Percentiles rank a stretch among this genome's conserved stretches.
These are phyloP conservation scores for Manis crassicaudata DNA, from an alignment of 2,797 vertebrate species.

Conservation along the genomic window DNA sequence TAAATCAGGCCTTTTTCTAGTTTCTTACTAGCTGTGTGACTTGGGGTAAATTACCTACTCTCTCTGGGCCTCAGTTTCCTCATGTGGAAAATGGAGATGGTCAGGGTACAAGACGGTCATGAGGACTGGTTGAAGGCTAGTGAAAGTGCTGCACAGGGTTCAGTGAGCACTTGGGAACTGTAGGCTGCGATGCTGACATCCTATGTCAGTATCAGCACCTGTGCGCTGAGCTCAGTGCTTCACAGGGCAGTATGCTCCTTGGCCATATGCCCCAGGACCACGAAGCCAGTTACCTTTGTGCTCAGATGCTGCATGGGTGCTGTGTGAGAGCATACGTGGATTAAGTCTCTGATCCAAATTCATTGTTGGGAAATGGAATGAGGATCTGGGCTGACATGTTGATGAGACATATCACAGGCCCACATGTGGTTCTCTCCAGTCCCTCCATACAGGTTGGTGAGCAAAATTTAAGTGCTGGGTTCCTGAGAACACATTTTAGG, in stretches of 20 bases:
- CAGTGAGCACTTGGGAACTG: fast-evolving
- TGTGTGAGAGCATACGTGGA: no score
- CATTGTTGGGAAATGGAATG: fast-evolving
- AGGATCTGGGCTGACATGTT: neutral
- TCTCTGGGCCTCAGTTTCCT: slow-evolving; percentile 5
- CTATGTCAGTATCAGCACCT: fast-evolving
- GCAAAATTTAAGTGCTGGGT: no score
- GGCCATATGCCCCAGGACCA: fast-evolving
- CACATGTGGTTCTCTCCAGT: neutral
- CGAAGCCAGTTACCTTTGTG: fast-evolving
- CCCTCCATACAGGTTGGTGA: neutral
- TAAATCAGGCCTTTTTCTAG: neutral
- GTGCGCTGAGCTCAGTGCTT: neutral
- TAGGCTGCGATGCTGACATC: fast-evolving
- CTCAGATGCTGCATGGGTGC: neutral
- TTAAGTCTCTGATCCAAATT: neutral
- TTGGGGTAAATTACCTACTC: neutral
- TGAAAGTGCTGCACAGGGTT: fast-evolving
- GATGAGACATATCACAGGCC: no score
- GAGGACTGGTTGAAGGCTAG: neutral
- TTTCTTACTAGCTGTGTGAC: neutral
- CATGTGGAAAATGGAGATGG: neutral
- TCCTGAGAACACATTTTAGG: neutral
- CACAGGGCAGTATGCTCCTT: fast-evolving
- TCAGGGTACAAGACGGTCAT: neutral